These are phyloP conservation scores for Pedionomus torquatus DNA, from an alignment of 2,113 vertebrate genomes.

Conservation along the genomic window DNA sequence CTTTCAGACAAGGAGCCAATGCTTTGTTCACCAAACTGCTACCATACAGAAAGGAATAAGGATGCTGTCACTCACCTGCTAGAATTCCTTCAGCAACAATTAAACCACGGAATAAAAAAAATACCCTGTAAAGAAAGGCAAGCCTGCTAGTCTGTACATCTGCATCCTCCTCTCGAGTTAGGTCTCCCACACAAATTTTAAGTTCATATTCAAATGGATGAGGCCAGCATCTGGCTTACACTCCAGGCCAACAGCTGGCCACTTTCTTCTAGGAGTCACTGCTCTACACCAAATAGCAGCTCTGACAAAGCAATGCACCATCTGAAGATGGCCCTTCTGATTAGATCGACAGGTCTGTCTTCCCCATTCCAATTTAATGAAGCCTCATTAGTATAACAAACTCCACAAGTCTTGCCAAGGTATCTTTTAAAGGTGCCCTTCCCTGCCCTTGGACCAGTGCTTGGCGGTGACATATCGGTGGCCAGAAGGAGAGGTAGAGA, in stretches of 20 bases:
- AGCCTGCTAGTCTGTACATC: neutral
- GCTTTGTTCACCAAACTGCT: neutral
- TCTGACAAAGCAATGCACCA: neutral
- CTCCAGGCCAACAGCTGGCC: neutral
- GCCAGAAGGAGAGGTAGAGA: neutral
- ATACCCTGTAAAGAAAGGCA: neutral
- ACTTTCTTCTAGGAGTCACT: neutral
- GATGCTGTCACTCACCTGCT: neutral
- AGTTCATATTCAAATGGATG: neutral
- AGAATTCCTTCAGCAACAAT: neutral
- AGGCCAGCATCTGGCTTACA: neutral
- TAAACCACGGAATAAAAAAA: neutral
- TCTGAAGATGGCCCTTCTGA: neutral
- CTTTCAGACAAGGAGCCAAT: neutral
- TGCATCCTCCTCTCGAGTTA: neutral
- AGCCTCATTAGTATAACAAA: neutral
- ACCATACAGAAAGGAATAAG: neutral
- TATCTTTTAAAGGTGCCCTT: neutral
- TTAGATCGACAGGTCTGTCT: neutral
- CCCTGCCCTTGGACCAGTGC: neutral
- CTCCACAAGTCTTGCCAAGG: neutral
- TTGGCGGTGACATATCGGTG: neutral
- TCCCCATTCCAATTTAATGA: neutral
- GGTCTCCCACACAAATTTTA: accelerated
- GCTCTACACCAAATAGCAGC: neutral